Evolutionary conservation across 2,888 invertebrate genomes (phyloP), one percentile per base, ranked within the genome.

Genomic region (Caenorhabditis sp.): DNA sequence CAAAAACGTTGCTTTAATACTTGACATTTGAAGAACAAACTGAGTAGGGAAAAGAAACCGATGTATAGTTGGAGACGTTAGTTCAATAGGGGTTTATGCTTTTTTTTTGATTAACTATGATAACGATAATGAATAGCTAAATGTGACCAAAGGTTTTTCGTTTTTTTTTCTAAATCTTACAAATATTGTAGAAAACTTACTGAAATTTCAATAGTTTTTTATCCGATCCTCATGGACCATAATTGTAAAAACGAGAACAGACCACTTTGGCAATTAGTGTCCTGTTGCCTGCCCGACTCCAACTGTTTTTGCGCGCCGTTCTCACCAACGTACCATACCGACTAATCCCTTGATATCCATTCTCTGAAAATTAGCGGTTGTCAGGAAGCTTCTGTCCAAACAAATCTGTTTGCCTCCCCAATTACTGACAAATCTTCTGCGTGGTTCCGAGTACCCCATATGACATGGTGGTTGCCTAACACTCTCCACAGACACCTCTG

Each of bases 331-430:
- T 22, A 22, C 37, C 37, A 20, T 28, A n/a, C n/a, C n/a, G n/a
- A 11, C 22, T 24, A 55, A 55, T 28, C 28, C 28, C 47, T 35
- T 51, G 55, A 67, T 74, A 24, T 51, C 74, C 67, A 18, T 71
- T 26, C 35, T n/a, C 20, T 35, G 40, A 24, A 67, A 74, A 74
- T 74, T 64, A 40, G 2, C 32, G 65, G 74, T 65, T 74, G 74
- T 74, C 74, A 65, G 15, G 15, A 37, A 56, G 15, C 18, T 24
- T 13, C 26, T 74, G 74, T 67, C 65, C 35, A 67, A 74, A 60
- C 74, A 74, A 60, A 56, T 37, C 40, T 28, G 58, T 74, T 65
- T 67, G 55, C 20, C 51, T 40, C 26, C 40, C 37, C 53, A 67
- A 67, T 74, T 74, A 74, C 40, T 15, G 8, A 9, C 37, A 35